A percentile compares a stretch with the other conserved stretches of the same genome.
These are phyloP conservation scores for Meandrusa payeni DNA, from an alignment of 2,888 invertebrate species.

Conservation along the genomic window DNA sequence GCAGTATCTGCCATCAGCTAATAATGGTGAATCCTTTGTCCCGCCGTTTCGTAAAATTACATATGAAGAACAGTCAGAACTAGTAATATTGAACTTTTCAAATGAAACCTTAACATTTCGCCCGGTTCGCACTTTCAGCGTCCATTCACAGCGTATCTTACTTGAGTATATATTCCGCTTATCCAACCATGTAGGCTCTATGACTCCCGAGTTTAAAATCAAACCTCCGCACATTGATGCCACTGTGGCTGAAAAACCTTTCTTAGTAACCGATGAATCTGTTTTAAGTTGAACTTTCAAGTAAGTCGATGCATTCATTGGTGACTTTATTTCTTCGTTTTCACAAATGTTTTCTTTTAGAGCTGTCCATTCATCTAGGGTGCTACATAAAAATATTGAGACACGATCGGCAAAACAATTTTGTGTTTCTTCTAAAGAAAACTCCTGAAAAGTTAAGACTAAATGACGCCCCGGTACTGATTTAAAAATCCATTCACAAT, in stretches of 20 bases:
- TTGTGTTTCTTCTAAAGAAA: constrained; percentile 82
- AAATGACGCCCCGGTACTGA: constrained; percentile 83
- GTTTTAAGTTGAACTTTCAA: constrained; percentile 85
- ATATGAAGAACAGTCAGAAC: constrained; percentile 48
- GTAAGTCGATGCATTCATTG: constrained; percentile 65
- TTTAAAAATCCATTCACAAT: constrained; percentile 88
- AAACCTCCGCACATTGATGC: constrained; percentile 86
- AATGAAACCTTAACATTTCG: constrained; percentile 85
- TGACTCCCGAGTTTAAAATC: constrained; percentile 79
- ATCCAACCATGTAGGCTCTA: constrained; percentile 52
- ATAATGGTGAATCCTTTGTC: constrained; percentile 84
- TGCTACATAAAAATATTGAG: constrained; percentile 78
- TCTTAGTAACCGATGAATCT: constrained; percentile 80
- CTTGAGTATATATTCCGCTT: constrained; percentile 22
- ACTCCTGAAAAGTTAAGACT: constrained; percentile 71
- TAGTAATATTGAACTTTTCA: constrained; percentile 80
- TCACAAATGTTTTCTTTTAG: constrained; percentile 77
- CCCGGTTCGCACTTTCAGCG: constrained; percentile 86
- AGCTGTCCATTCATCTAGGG: constrained; percentile 75
- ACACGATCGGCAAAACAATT: constrained; percentile 84
- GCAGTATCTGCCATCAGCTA: constrained; percentile 89
- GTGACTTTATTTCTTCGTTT: constrained; percentile 47
- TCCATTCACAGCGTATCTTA: constrained; percentile 84
- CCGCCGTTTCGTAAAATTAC: constrained; percentile 88
- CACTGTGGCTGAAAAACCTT: constrained; percentile 85